phyloP scores from a whole-genome alignment of 2,888 invertebrate genomes.

The Macrophya annulata region DNA sequence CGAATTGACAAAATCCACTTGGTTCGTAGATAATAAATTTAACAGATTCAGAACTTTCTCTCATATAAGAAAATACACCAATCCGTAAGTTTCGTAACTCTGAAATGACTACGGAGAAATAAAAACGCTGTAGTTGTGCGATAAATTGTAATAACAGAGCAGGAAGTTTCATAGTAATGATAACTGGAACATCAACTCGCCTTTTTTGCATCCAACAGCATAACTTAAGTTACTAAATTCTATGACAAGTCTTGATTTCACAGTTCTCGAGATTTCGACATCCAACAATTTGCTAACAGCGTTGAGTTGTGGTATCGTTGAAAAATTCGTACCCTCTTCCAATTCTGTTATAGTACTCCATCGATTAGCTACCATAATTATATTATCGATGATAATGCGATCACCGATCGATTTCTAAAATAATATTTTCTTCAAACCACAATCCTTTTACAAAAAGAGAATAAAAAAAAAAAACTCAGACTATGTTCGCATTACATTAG shows the following conservation, averaged over 20 bases:
- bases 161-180: background rate
- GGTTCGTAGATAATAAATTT: background rate
- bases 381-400: background rate
- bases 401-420: background rate
- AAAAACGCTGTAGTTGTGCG: background rate
- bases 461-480: background rate
- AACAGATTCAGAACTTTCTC: background rate
- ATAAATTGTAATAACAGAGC: background rate
- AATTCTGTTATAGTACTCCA: background rate
- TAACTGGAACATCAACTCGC: slow-evolving; percentile 50
- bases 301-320: slow-evolving; percentile 48
- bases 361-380: background rate
- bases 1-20: background rate
- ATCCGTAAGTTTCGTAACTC: background rate
- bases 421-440: background rate
- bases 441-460: background rate
- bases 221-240: slow-evolving; percentile 64
- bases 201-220: slow-evolving; percentile 59
- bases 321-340: background rate
- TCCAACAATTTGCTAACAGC: slow-evolving; percentile 57
- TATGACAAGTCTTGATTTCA: slow-evolving; percentile 53
- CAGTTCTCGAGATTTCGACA: slow-evolving; percentile 36
- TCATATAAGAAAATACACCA: background rate
- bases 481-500: background rate
- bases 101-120: background rate